A percentile compares a stretch with the other conserved stretches of the same genome.
Evolutionary conservation across 2,797 vertebrate species (phyloP).

Genomic region (Acrossocheilus wenchowensis): DNA sequence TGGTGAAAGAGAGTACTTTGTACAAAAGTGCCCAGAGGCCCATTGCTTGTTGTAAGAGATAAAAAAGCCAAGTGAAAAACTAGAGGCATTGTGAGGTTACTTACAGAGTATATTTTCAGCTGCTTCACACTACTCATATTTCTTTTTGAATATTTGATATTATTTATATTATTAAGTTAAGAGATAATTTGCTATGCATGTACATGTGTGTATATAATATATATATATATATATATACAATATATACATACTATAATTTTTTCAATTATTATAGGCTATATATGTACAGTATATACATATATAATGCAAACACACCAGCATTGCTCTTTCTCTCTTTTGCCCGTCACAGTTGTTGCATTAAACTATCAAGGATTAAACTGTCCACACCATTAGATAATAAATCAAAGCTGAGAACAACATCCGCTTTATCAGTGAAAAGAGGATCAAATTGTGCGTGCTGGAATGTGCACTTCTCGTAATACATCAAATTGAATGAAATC

Average conservation of each 20-base stretch:
- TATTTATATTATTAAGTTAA: not conserved
- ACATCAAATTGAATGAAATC: not conserved
- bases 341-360: constrained; percentile 13
- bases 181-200: not conserved
- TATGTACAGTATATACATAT: not conserved
- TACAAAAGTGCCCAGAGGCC: constrained; percentile 49
- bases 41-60: constrained; percentile 12
- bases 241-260: not conserved
- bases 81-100: constrained; percentile 1
- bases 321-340: not conserved
- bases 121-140: not conserved
- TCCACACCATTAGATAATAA: constrained; percentile 42
- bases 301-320: not conserved
- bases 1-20: constrained; percentile 13
- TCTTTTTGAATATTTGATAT: not conserved
- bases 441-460: not conserved
- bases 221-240: too few relatives aligned
- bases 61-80: not conserved
- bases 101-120: not conserved
- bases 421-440: constrained; percentile 16
- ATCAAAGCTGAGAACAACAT: constrained; percentile 13
- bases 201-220: not conserved
- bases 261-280: not conserved
- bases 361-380: constrained; percentile 29
- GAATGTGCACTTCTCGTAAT: not conserved